Conservation (phyloP, 53 echinoderm and acorn worm genomes). For the Patiria pectinifera region DNA sequence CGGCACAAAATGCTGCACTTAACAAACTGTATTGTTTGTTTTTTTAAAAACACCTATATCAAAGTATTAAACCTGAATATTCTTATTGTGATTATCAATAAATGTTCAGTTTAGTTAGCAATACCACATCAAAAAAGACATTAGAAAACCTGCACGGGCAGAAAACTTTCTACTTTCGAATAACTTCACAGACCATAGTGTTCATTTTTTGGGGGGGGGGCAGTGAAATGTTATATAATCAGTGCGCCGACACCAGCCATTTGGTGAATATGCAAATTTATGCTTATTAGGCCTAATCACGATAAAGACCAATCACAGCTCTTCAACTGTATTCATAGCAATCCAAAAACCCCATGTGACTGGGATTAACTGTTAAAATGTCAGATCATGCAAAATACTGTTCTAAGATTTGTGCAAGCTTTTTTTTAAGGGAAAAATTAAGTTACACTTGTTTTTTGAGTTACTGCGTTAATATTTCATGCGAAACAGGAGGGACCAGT, state of each 20-base stretch:
- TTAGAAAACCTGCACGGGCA: too few species aligned
- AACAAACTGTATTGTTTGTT: too few species aligned
- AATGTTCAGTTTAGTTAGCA: too few species aligned
- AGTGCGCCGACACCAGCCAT: slow-evolving; percentile 7
- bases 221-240: neutral
- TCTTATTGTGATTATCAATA: too few species aligned
- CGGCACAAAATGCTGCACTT: too few species aligned
- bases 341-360: neutral
- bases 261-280: neutral
- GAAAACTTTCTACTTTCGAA: too few species aligned
- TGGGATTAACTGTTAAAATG: neutral
- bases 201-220: neutral
- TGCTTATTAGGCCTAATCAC: neutral
- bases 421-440: neutral
- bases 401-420: neutral
- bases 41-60: too few species aligned
- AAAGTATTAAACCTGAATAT: too few species aligned
- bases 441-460: neutral
- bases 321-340: neutral
- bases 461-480: slow-evolving; percentile 22
- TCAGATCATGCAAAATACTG: neutral
- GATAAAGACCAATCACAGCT: neutral
- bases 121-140: too few species aligned
- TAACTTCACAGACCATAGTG: too few species aligned
- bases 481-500: neutral